Base-by-base conservation (phyloP, 2,113 vertebrate species). In the Zeus faber region DNA sequence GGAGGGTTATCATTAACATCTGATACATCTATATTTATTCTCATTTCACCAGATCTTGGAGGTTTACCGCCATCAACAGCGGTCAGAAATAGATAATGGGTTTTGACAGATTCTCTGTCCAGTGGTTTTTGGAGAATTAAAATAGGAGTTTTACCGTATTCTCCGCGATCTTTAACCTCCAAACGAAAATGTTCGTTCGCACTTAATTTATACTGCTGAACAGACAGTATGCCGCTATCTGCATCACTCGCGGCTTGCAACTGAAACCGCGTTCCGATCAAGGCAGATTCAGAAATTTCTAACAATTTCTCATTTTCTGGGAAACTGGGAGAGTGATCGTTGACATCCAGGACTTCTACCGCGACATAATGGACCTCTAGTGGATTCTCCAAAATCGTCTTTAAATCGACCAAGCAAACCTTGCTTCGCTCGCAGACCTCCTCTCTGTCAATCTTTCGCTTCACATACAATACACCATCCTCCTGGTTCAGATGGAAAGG, bases 1-100 rank as follows among this genome's bases (percentile, higher is more conserved):
- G 85, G 85, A 11, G 64, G 31, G 18, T 80, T 88, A 43, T 81
- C 86, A 54, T 80, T 87, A 27, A 88, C 43, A 50, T 87, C 85
- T 4, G 77, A 37, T 0, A 85, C 79, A 2, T 43, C 40, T 3
- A 87, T 50, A 3, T 51, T 5, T 24, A 87, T 69, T 25, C 70
- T 52, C 7, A 67, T 50, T 6, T 58, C 67, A 0, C 77, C 83
- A 14, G 83, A 80, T 21, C 37, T 70, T 1, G 56, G 54, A 2
- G 83, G 81, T 31, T 13, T 73, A 3, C 84, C 85, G 2, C 84
- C 85, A 31, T 87, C 85, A 14, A 71, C 6, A 7, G 85, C 85
- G 13, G 82, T 86, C 0, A 87, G 64, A 7, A 74, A 27, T 6
- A 87, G 59, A n/a, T 0, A 57, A 49, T 82, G 71, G 1, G 31